Conservation (phyloP, 2,797 vertebrate species). For the Silurus lanzhouensis region DNA sequence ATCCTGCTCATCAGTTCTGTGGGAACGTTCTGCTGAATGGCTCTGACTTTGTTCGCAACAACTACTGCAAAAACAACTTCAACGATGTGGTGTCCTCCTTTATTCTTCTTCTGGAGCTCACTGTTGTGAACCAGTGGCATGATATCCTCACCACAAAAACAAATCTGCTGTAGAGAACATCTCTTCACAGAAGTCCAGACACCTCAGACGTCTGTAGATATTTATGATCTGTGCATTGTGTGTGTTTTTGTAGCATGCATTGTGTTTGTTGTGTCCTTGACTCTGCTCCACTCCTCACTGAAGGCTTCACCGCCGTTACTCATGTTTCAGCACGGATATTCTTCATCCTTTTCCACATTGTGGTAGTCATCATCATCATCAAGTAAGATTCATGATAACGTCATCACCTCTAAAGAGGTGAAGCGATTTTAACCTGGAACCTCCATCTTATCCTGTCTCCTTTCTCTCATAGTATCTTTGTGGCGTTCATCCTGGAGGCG, state of each 20-base stretch:
- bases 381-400: constrained; percentile 77
- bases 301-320: constrained; percentile 84
- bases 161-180: neutral
- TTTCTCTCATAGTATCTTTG: constrained; percentile 80
- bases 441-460: neutral
- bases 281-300: constrained; percentile 77
- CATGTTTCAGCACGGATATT: constrained; percentile 80
- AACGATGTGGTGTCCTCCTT: constrained; percentile 84
- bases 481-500: constrained; percentile 91
- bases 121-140: constrained; percentile 94
- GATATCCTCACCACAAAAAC: constrained; percentile 81
- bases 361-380: constrained; percentile 90
- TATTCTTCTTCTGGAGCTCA: constrained; percentile 87
- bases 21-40: constrained; percentile 80
- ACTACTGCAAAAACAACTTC: constrained; percentile 96
- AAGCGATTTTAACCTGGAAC: neutral
- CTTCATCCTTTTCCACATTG: constrained; percentile 87
- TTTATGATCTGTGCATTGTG: neutral
- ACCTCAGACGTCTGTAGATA: neutral
- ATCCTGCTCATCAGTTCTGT: constrained; percentile 71
- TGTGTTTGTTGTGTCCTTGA: constrained; percentile 27
- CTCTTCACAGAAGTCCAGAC: neutral
- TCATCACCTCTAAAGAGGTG: neutral
- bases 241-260: neutral
- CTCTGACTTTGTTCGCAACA: constrained; percentile 76